Conservation (phyloP, 1,140 invertebrate genomes). For the Asbolus verrucosus region DNA sequence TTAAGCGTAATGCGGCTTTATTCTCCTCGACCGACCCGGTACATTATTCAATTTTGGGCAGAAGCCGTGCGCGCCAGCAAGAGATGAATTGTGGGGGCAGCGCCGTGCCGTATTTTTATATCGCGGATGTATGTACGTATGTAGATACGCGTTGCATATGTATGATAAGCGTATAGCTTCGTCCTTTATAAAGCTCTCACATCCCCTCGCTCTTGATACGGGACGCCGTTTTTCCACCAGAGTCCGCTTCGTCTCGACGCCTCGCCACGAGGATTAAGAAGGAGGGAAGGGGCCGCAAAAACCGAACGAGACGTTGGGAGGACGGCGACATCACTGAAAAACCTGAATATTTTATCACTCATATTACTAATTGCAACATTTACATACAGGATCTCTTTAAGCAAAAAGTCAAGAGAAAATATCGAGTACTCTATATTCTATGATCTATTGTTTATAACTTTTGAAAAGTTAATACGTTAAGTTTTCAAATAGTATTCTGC, state of each 20-base stretch:
- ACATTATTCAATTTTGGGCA: conserved; percentile 58
- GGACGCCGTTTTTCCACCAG: conserved; percentile 6
- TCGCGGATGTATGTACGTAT: conserved; percentile 54
- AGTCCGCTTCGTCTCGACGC: too few relatives aligned
- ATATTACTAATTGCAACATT: too few relatives aligned
- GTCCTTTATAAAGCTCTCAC: conserved; percentile 52
- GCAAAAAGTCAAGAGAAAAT: too few relatives aligned
- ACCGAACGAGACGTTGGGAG: too few relatives aligned
- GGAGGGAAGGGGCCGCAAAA: not conserved
- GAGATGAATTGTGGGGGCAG: conserved; percentile 46
- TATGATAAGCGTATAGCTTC: conserved; percentile 56
- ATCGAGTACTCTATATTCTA: too few relatives aligned
- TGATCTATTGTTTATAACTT: too few relatives aligned
- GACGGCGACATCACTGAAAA: too few relatives aligned
- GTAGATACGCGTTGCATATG: conserved; percentile 59
- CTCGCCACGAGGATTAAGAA: too few relatives aligned
- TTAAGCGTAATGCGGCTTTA: conserved; percentile 58
- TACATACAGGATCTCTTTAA: too few relatives aligned
- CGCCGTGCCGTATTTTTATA: conserved; percentile 53
- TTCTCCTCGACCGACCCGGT: conserved; percentile 50
- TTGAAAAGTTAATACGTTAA: too few relatives aligned
- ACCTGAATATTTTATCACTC: too few relatives aligned
- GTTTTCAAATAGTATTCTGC: too few relatives aligned
- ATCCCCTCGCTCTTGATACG: conserved; percentile 41
- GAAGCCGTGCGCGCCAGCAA: conserved; percentile 12